phyloP scores from a whole-genome alignment of 2,113 vertebrate species.

The Elephantulus edwardii region DNA sequence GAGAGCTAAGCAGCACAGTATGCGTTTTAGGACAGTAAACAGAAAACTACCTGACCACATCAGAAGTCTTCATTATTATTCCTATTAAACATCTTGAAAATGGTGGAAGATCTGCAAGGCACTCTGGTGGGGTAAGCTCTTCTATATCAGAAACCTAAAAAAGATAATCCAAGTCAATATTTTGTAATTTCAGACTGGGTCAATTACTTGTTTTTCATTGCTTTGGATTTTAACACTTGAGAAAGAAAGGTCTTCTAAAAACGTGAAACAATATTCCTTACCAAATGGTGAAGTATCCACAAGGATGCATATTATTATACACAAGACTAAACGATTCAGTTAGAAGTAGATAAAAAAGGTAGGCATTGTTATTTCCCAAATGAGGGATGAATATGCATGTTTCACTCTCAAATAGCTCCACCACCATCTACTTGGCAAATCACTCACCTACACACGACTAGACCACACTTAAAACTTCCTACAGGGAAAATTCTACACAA shows the following conservation, averaged over 20 bases:
- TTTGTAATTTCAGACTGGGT: background rate
- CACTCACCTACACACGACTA: background rate
- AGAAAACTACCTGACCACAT: conserved; percentile 86
- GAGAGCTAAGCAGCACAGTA: background rate
- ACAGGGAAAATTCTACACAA: too few species aligned
- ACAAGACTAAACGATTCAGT: background rate
- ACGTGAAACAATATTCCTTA: background rate
- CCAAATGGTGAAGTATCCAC: background rate
- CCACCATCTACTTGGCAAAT: background rate
- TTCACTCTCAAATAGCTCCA: too few species aligned
- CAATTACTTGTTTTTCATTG: background rate
- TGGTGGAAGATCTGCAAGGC: conserved; percentile 89
- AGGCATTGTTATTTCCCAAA: too few species aligned
- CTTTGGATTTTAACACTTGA: background rate
- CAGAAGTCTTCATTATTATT: conserved; percentile 85
- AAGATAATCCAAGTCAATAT: conserved; percentile 18
- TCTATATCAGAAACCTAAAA: conserved; percentile 81
- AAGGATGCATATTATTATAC: background rate
- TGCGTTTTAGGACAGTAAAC: background rate
- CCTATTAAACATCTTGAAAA: conserved; percentile 89
- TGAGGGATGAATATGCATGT: too few species aligned
- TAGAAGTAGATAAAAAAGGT: background rate
- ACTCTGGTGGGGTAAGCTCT: conserved; percentile 83
- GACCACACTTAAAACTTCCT: too few species aligned
- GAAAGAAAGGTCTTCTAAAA: conserved; percentile 41